These are phyloP conservation scores for Cryptotermes secundus DNA, from an alignment of 1,140 invertebrate species.

Conservation along the genomic window DNA sequence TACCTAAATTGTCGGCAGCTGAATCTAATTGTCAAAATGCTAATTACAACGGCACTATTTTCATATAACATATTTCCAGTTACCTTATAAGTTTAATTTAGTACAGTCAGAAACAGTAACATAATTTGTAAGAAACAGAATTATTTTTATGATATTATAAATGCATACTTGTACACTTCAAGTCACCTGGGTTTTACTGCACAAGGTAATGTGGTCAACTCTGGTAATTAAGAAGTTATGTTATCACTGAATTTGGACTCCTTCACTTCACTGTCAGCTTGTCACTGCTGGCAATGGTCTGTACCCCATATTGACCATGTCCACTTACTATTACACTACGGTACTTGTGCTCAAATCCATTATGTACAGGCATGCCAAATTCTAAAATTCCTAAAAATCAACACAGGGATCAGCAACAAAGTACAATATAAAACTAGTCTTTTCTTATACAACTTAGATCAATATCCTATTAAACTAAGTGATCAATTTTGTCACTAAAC, in stretches of 20 bases:
- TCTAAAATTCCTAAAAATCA: constrained; percentile 14
- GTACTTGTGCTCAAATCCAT: background rate
- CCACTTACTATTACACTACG: background rate
- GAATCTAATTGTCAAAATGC: too few relatives aligned
- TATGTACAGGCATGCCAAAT: background rate
- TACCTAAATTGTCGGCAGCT: too few relatives aligned
- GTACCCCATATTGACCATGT: background rate
- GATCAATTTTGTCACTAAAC: background rate
- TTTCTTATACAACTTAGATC: background rate
- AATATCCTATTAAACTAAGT: background rate
- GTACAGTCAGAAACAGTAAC: too few relatives aligned
- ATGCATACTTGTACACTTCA: too few relatives aligned
- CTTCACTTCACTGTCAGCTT: too few relatives aligned
- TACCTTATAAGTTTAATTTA: too few relatives aligned
- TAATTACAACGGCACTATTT: too few relatives aligned
- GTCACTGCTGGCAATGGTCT: background rate
- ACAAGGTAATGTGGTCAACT: constrained; percentile 27
- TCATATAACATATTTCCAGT: too few relatives aligned
- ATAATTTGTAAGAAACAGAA: too few relatives aligned
- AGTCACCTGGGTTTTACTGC: constrained; percentile 26
- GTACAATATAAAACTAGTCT: background rate
- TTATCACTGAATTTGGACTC: too few relatives aligned
- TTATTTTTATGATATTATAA: too few relatives aligned
- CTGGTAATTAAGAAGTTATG: constrained; percentile 25
- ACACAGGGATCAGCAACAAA: background rate